A percentile compares a stretch with the other conserved stretches of the same genome.
Evolutionary conservation across 2,113 vertebrate genomes (phyloP).

Genomic region (Myiopsitta monachus): DNA sequence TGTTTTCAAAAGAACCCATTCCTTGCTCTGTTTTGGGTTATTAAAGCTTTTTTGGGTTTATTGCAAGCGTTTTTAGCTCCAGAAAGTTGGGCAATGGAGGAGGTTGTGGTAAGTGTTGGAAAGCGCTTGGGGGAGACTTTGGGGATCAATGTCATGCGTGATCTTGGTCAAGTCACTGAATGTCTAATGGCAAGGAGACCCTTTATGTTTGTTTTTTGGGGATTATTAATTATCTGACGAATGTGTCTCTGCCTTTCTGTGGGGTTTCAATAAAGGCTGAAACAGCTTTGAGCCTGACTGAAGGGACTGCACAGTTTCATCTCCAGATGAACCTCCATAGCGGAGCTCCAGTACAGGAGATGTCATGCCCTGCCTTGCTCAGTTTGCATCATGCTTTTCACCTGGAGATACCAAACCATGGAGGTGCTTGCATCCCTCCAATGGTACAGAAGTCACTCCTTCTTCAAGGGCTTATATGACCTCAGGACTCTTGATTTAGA

Average conservation of each 20-base stretch:
- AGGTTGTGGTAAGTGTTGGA: neutral
- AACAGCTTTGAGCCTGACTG: neutral
- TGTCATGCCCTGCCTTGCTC: rapidly evolving
- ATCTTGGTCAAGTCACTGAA: neutral
- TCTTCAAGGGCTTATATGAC: neutral
- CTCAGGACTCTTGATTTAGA: neutral
- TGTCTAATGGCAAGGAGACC: neutral
- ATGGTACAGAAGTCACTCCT: rapidly evolving
- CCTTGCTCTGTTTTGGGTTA: neutral
- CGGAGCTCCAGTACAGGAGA: neutral
- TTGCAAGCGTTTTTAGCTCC: neutral
- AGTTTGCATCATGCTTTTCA: rapidly evolving
- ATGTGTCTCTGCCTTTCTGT: neutral
- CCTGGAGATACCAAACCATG: rapidly evolving
- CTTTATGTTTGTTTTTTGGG: neutral
- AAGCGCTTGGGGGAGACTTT: neutral
- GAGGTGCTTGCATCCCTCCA: rapidly evolving
- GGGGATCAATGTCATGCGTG: neutral
- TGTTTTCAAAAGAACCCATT: neutral
- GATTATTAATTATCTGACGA: neutral
- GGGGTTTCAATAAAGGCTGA: neutral
- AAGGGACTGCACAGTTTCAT: neutral
- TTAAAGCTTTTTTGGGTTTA: neutral
- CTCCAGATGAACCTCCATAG: neutral
- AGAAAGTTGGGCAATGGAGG: neutral